phyloP scores from a whole-genome alignment of 2,797 vertebrate genomes.

The Pelobates cultripes region DNA sequence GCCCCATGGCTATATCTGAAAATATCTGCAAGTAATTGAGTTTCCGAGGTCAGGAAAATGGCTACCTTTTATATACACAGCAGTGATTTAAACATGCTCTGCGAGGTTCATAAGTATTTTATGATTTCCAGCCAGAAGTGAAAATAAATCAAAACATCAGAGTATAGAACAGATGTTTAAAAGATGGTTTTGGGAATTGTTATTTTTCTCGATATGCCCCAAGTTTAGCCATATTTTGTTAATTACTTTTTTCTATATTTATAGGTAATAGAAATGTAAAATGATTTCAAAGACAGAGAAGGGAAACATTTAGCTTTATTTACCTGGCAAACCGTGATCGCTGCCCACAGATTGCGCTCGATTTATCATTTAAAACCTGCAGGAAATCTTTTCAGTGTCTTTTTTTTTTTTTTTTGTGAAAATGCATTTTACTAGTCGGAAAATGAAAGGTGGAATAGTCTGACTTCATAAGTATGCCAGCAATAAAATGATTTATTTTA shows the following conservation, averaged over 20 bases:
- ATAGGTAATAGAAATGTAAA: not conserved
- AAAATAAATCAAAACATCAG: not conserved
- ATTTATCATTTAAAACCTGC: too few species aligned
- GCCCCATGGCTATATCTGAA: slow-evolving; percentile 6
- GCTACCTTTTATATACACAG: slow-evolving; percentile 1
- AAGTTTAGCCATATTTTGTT: not conserved
- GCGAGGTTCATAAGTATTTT: not conserved
- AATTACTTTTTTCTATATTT: too few species aligned
- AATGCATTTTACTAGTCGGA: too few species aligned
- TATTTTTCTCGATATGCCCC: not conserved
- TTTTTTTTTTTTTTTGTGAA: too few species aligned
- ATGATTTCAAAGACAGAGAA: not conserved
- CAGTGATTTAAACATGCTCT: not conserved
- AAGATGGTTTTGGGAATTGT: not conserved
- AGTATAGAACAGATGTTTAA: not conserved
- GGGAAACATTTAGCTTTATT: too few species aligned
- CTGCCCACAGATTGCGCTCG: too few species aligned
- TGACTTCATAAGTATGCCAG: too few species aligned
- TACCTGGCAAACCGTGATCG: too few species aligned
- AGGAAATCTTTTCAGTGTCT: too few species aligned
- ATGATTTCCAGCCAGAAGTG: not conserved
- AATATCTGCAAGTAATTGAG: slow-evolving; percentile 9
- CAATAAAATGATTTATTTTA: too few species aligned
- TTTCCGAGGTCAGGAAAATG: slow-evolving; percentile 6
- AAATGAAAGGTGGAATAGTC: too few species aligned